Conservation (phyloP, 2,888 invertebrate genomes). For the Pristionchus fissidentatus region DNA sequence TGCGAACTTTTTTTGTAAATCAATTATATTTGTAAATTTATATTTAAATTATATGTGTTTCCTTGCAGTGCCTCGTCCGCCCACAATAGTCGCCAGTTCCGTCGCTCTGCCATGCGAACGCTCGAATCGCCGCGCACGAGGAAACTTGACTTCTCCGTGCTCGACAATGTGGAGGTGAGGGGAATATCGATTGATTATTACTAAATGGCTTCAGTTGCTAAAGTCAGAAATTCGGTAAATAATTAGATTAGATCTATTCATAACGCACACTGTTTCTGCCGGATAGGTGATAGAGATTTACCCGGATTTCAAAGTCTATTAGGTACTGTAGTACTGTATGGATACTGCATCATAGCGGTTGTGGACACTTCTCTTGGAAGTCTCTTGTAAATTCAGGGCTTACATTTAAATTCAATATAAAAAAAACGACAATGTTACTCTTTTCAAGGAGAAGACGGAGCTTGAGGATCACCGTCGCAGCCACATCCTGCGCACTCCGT, state of each 20-base stretch:
- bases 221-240: too few relatives aligned
- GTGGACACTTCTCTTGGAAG: background rate
- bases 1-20: background rate
- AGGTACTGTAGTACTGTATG: background rate
- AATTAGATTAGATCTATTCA: too few relatives aligned
- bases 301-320: too few relatives aligned
- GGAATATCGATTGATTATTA: too few relatives aligned
- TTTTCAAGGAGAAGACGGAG: background rate
- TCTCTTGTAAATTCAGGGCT: background rate
- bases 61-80: background rate
- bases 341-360: background rate
- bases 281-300: too few relatives aligned
- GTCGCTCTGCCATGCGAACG: background rate
- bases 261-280: too few relatives aligned
- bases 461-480: background rate
- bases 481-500: background rate
- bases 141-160: constrained; percentile 50
- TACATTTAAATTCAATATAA: background rate
- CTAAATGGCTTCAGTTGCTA: too few relatives aligned
- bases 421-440: background rate
- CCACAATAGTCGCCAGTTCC: background rate
- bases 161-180: constrained; percentile 48
- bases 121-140: constrained; percentile 40
- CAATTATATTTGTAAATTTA: background rate
- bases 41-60: background rate